phyloP scores from a whole-genome alignment of 53 echinoderm and acorn worm genomes.

The Arbacia lixula region DNA sequence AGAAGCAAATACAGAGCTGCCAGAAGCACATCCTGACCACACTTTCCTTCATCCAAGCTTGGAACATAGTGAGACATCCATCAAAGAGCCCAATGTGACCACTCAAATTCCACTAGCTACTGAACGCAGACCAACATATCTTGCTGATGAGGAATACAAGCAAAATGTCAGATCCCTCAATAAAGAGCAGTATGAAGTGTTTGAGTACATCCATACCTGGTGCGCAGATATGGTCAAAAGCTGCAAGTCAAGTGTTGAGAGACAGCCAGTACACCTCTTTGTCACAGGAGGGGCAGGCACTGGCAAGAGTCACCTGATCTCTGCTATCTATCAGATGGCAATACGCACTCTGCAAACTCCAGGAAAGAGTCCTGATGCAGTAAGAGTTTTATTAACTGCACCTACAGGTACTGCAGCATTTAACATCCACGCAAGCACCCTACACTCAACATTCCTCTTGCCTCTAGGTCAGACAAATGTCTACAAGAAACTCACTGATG shows the following conservation, averaged over 20 bases:
- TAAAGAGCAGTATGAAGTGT: slow-evolving; percentile 5
- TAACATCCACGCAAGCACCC: too few relatives aligned
- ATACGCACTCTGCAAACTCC: too few relatives aligned
- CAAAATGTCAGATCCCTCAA: slow-evolving; percentile 4
- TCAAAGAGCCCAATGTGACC: not conserved
- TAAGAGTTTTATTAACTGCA: slow-evolving; percentile 38
- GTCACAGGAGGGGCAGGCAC: too few relatives aligned
- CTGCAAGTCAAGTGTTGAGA: not conserved
- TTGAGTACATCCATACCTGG: slow-evolving; percentile 35
- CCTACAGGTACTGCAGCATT: too few relatives aligned
- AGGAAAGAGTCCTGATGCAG: too few relatives aligned
- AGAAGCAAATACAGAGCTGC: slow-evolving; percentile 5
- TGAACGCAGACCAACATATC: not conserved
- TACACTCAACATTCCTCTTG: slow-evolving; percentile 21
- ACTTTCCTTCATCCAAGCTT: not conserved
- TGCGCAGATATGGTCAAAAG: not conserved
- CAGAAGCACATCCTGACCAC: not conserved
- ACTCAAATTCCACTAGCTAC: not conserved
- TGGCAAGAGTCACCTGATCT: too few relatives aligned
- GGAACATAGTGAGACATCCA: not conserved
- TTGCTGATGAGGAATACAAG: not conserved
- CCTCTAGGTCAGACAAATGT: too few relatives aligned
- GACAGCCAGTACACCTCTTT: too few relatives aligned
- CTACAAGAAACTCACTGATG: too few relatives aligned
- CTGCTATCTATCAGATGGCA: too few relatives aligned